Percentiles rank a stretch among this genome's conserved stretches.
phyloP scores from a whole-genome alignment of 2,888 invertebrate species.

The Drosophila sordidula region DNA sequence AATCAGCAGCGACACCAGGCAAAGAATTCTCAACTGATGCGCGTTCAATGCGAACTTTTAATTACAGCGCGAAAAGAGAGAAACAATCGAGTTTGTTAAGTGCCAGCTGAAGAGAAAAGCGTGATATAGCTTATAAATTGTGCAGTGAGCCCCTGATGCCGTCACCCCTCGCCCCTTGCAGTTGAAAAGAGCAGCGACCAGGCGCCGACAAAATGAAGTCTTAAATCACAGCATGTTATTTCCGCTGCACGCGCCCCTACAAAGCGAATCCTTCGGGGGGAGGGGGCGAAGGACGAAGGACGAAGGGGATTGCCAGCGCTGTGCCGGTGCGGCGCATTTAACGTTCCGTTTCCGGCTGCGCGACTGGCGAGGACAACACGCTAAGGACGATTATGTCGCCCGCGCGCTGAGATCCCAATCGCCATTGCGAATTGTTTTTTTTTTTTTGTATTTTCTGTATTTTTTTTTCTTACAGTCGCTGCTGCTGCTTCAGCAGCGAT shows the following conservation, averaged over 20 bases:
- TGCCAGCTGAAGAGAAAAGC: slow-evolving; percentile 5
- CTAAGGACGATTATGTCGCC: slow-evolving; percentile 50
- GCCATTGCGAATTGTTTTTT: slow-evolving; percentile 63
- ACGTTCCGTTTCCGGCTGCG: slow-evolving; percentile 73
- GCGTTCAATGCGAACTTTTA: slow-evolving; percentile 55
- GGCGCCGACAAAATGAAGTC: slow-evolving; percentile 76
- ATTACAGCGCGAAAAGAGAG: slow-evolving; percentile 41
- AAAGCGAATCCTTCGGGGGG: not conserved
- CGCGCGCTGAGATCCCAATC: slow-evolving; percentile 62
- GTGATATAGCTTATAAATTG: slow-evolving; percentile 43
- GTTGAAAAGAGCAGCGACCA: slow-evolving; percentile 26
- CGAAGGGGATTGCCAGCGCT: slow-evolving; percentile 17
- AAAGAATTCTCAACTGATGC: slow-evolving; percentile 31
- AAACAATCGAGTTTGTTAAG: slow-evolving; percentile 28
- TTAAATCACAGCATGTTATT: slow-evolving; percentile 83
- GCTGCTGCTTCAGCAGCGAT: slow-evolving; percentile 44
- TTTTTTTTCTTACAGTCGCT: slow-evolving; percentile 6
- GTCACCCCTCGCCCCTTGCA: not conserved
- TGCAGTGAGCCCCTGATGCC: slow-evolving; percentile 16
- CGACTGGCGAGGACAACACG: slow-evolving; percentile 35
- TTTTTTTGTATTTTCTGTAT: slow-evolving; percentile 17
- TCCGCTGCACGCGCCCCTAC: slow-evolving; percentile 70
- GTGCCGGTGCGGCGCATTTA: slow-evolving; percentile 66
- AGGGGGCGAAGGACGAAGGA: not conserved
- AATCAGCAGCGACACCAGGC: slow-evolving; percentile 48